Percentiles rank a stretch among this genome's conserved stretches.
phyloP scores from a whole-genome alignment of 2,888 invertebrate species.

The Synanthedon vespiformis region DNA sequence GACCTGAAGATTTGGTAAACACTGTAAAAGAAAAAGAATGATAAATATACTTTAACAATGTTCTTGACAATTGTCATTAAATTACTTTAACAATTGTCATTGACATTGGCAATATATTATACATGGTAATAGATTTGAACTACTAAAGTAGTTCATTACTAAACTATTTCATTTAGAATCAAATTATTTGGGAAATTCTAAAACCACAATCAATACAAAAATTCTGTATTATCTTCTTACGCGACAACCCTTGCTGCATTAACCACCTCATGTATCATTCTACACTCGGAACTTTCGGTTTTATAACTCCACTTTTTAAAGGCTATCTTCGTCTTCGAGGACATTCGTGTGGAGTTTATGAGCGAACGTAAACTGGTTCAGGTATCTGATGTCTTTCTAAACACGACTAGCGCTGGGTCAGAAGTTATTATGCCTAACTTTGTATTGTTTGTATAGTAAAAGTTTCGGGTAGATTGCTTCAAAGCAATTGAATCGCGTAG shows the following conservation, averaged over 20 bases:
- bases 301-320: conserved; percentile 26
- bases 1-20: too few relatives aligned
- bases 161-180: too few relatives aligned
- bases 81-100: too few relatives aligned
- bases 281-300: conserved; percentile 26
- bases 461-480: background rate
- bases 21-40: too few relatives aligned
- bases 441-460: background rate
- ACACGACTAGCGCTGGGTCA: background rate
- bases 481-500: background rate
- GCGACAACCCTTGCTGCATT: conserved; percentile 35
- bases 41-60: too few relatives aligned
- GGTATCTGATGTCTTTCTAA: conserved; percentile 2
- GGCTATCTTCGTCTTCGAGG: background rate
- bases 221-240: too few relatives aligned
- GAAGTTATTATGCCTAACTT: background rate
- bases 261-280: conserved; percentile 59
- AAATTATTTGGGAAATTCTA: too few relatives aligned
- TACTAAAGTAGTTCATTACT: too few relatives aligned
- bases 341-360: conserved; percentile 20
- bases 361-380: conserved; percentile 15
- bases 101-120: too few relatives aligned
- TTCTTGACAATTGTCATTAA: too few relatives aligned
- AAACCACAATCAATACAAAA: too few relatives aligned
- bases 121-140: too few relatives aligned